These are phyloP conservation scores for Bombus waltoni DNA, from an alignment of 1,140 invertebrate genomes.

Conservation along the genomic window DNA sequence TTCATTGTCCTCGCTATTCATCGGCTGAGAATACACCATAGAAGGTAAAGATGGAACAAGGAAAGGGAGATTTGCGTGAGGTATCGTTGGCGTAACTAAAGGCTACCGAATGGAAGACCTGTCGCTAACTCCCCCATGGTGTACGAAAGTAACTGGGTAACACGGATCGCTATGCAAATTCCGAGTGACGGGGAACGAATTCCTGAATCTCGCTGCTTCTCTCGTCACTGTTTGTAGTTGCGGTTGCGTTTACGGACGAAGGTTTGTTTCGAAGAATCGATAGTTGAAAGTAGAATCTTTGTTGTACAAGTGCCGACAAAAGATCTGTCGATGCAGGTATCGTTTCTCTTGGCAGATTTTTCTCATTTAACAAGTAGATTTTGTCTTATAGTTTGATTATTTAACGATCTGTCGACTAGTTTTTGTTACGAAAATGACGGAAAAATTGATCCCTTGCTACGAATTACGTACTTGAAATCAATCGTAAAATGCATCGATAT, in stretches of 20 bases:
- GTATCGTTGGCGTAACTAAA: conserved; percentile 73
- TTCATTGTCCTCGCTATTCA: conserved; percentile 58
- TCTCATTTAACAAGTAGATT: neutral
- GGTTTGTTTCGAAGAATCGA: neutral
- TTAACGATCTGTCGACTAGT: no score
- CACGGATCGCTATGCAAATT: conserved; percentile 46
- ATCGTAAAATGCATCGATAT: no score
- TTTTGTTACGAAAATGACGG: no score
- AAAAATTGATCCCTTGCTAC: no score
- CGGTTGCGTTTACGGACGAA: neutral
- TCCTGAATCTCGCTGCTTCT: neutral
- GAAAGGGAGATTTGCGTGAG: conserved; percentile 52
- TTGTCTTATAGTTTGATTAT: neutral
- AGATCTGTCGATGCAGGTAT: neutral
- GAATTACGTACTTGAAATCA: no score
- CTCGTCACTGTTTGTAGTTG: neutral
- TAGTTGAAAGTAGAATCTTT: neutral
- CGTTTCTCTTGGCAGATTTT: neutral
- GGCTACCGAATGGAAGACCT: conserved; percentile 46
- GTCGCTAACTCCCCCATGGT: conserved; percentile 35
- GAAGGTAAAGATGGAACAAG: conserved; percentile 33
- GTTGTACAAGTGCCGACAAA: neutral
- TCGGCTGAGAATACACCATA: conserved; percentile 20
- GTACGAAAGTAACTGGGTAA: conserved; percentile 19
- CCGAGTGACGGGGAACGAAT: neutral